Conservation (phyloP, 2,797 vertebrate genomes). For the Heterohyrax brucei region DNA sequence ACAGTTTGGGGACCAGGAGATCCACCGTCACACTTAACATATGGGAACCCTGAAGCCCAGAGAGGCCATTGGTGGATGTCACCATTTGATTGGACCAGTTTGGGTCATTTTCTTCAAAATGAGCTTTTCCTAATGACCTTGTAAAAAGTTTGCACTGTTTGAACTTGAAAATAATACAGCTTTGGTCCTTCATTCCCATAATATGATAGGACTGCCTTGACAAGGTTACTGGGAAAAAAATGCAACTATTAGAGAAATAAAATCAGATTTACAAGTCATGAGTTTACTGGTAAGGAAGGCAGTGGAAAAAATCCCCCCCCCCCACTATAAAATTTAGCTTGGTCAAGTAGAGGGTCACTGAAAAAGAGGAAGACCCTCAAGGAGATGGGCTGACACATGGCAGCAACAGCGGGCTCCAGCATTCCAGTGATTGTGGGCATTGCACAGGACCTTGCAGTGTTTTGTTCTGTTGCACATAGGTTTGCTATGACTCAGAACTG, state of each 20-base stretch:
- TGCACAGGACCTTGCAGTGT: no score
- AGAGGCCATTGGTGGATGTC: neutral
- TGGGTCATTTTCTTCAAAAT: conserved; percentile 43
- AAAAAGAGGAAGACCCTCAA: no score
- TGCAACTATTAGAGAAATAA: conserved; percentile 13
- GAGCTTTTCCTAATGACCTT: neutral
- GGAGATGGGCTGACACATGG: no score
- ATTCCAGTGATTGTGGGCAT: no score
- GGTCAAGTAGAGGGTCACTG: no score
- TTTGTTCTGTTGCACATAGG: no score
- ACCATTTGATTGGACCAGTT: neutral
- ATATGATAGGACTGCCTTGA: neutral
- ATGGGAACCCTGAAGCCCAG: neutral
- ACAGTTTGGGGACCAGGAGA: neutral
- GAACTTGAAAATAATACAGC: conserved; percentile 31
- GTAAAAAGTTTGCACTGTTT: neutral
- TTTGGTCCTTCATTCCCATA: neutral
- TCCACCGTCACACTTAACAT: neutral
- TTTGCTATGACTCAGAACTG: no score
- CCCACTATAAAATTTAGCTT: conserved; percentile 21
- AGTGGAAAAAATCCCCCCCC: neutral
- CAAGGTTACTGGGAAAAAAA: conserved; percentile 1
- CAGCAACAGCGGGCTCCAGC: no score
- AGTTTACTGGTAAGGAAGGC: neutral
- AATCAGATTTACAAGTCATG: neutral